phyloP scores from a whole-genome alignment of 2,113 vertebrate genomes.

The Heliornis fulica region DNA sequence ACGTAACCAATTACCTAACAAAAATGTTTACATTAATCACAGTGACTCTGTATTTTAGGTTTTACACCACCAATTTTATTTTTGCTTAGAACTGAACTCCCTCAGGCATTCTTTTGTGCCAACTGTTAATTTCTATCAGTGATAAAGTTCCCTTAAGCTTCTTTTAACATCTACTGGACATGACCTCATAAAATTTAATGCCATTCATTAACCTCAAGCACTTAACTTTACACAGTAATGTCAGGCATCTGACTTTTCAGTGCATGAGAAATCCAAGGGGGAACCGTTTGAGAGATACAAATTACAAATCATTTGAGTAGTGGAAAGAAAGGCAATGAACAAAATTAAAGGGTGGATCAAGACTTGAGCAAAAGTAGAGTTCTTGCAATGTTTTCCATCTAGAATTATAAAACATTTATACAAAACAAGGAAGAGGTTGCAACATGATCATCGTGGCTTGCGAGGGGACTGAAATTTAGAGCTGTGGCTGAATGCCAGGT shows the following conservation, averaged over 20 bases:
- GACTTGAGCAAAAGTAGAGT: not conserved
- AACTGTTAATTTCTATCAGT: conserved; percentile 65
- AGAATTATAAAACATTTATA: not conserved
- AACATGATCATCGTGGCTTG: not conserved
- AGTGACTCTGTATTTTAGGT: conserved; percentile 43
- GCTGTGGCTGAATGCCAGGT: not conserved
- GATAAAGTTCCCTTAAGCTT: conserved; percentile 65
- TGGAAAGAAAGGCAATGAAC: not conserved
- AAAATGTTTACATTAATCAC: conserved; percentile 66
- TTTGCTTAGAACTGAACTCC: conserved; percentile 49
- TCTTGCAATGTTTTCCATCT: not conserved
- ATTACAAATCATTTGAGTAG: conserved; percentile 35
- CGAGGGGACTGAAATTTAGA: not conserved
- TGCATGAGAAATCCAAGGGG: conserved; percentile 65
- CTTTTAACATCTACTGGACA: conserved; percentile 64
- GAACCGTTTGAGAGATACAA: conserved; percentile 59
- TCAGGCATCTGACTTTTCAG: conserved; percentile 61
- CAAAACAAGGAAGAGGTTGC: not conserved
- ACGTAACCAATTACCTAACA: conserved; percentile 51
- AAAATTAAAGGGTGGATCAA: conserved; percentile 24
- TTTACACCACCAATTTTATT: conserved; percentile 44
- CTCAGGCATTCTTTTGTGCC: conserved; percentile 41
- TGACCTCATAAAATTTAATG: conserved; percentile 73
- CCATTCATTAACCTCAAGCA: conserved; percentile 68
- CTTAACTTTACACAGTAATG: conserved; percentile 68